Percentiles rank a stretch among this genome's conserved stretches.
Conservation (phyloP, 2,113 vertebrate genomes). For the Carettochelys insculpta region DNA sequence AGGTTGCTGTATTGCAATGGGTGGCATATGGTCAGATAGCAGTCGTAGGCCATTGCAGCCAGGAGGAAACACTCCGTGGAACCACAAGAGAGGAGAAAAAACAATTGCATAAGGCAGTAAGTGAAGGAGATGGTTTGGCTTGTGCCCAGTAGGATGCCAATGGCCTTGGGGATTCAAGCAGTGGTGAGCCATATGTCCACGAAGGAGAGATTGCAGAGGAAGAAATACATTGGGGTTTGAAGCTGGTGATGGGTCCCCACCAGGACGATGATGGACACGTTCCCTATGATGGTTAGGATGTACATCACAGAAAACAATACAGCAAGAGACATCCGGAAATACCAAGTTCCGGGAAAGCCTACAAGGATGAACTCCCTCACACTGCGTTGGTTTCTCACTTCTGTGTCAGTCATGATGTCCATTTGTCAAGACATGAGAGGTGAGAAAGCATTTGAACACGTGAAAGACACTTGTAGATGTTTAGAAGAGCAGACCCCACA, state of each 20-base stretch:
- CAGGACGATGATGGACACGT: conserved; percentile 42
- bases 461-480: background rate
- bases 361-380: conserved; percentile 46
- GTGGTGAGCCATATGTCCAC: conserved; percentile 63
- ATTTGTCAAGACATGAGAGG: too few relatives aligned
- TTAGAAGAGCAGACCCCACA: background rate
- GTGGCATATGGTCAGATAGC: conserved; percentile 18
- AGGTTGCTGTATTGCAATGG: conserved; percentile 10
- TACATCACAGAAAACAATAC: conserved; percentile 44
- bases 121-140: conserved; percentile 15
- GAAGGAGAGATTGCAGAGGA: conserved; percentile 62
- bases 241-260: conserved; percentile 20
- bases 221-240: conserved; percentile 56
- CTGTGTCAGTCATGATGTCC: background rate
- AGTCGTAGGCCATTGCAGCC: conserved; percentile 26
- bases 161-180: conserved; percentile 62
- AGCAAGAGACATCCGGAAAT: conserved; percentile 48
- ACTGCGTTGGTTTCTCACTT: background rate
- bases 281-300: conserved; percentile 51
- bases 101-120: conserved; percentile 20
- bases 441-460: background rate
- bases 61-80: conserved; percentile 46
- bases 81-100: conserved; percentile 36
- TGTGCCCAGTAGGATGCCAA: conserved; percentile 34
- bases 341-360: conserved; percentile 46